These are phyloP conservation scores for Platichthys flesus DNA, from an alignment of 2,113 vertebrate genomes.

Conservation along the genomic window DNA sequence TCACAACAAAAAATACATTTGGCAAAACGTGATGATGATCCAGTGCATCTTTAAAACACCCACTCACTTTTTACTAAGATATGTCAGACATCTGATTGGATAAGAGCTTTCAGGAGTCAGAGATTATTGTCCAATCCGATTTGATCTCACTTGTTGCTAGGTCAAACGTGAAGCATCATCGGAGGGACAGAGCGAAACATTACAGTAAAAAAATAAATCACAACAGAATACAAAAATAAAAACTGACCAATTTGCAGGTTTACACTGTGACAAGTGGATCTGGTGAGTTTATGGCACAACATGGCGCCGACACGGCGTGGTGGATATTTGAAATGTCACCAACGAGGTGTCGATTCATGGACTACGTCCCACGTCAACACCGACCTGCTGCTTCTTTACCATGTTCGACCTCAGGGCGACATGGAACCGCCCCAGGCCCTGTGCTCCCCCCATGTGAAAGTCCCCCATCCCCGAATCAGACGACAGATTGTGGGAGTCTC, in stretches of 20 bases:
- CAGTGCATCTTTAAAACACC: slow-evolving; percentile 72
- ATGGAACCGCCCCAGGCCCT: no score
- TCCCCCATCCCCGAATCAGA: neutral
- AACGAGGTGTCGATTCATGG: neutral
- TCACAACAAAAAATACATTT: slow-evolving; percentile 77
- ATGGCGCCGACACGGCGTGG: slow-evolving; percentile 25
- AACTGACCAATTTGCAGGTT: slow-evolving; percentile 28
- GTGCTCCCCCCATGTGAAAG: no score
- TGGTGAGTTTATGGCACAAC: slow-evolving; percentile 67
- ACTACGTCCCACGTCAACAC: neutral
- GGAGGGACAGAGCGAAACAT: neutral
- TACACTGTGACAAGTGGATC: slow-evolving; percentile 32
- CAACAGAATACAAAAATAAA: slow-evolving; percentile 41
- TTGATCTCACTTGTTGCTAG: slow-evolving; percentile 38
- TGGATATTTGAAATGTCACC: neutral
- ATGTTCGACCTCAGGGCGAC: no score
- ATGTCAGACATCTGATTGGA: slow-evolving; percentile 50
- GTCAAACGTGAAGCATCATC: slow-evolving; percentile 12
- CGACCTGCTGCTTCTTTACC: neutral
- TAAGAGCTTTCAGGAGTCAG: slow-evolving; percentile 57
- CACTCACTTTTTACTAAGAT: slow-evolving; percentile 39
- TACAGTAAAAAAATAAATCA: slow-evolving; percentile 37
- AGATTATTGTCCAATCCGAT: slow-evolving; percentile 59
- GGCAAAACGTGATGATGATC: slow-evolving; percentile 74
- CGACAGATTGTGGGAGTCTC: neutral